These are phyloP conservation scores for Mastacembelus armatus DNA, from an alignment of 2,797 vertebrate species.

Conservation along the genomic window DNA sequence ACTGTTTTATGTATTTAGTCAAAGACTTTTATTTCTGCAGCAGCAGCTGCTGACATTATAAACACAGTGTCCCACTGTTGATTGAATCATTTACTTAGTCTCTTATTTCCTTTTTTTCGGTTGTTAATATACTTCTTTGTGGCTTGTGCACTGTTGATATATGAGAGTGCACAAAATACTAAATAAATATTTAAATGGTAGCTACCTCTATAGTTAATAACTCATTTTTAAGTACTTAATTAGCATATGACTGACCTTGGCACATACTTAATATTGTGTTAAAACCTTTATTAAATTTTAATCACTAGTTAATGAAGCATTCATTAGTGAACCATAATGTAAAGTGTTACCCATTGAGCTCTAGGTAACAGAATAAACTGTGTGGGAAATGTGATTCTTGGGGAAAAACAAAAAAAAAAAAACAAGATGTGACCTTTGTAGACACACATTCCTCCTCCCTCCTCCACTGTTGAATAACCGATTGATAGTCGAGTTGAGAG, in stretches of 20 bases:
- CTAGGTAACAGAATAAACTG: too few relatives aligned
- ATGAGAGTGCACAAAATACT: constrained; percentile 45
- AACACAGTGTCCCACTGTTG: neutral
- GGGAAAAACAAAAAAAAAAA: too few relatives aligned
- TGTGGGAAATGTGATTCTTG: constrained; percentile 3
- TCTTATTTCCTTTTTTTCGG: neutral
- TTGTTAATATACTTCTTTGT: constrained; percentile 27
- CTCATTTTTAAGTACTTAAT: constrained; percentile 60
- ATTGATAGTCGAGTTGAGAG: constrained; percentile 5
- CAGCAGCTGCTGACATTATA: neutral
- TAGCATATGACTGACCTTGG: constrained; percentile 64
- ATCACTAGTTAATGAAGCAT: constrained; percentile 56
- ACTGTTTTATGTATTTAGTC: neutral
- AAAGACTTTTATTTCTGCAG: neutral
- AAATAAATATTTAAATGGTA: constrained; percentile 52
- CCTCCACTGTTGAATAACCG: constrained; percentile 3
- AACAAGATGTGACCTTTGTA: neutral
- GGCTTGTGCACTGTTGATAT: constrained; percentile 47
- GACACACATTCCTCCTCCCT: constrained; percentile 1
- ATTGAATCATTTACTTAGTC: neutral
- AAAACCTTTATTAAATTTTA: constrained; percentile 64
- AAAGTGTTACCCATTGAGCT: constrained; percentile 35
- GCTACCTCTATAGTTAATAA: constrained; percentile 46
- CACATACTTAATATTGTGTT: constrained; percentile 68
- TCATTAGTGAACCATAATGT: constrained; percentile 46